A percentile compares a stretch with the other conserved stretches of the same genome.
phyloP scores from a whole-genome alignment of 2,113 vertebrate genomes.

The Rutilus rutilus region DNA sequence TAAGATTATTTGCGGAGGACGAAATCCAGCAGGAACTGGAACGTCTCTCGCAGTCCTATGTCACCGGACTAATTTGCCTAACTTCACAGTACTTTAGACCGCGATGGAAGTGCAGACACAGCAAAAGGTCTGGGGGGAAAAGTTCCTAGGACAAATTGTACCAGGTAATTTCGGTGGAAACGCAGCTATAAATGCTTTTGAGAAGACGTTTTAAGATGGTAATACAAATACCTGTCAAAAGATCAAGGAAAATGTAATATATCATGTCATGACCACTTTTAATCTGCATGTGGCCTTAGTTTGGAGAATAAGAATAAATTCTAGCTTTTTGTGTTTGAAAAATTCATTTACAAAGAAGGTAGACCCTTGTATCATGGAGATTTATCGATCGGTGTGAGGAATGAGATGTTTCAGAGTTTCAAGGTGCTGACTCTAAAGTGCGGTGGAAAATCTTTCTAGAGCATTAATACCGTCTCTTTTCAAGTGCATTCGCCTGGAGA shows the following conservation, averaged over 20 bases:
- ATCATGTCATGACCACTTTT: not conserved
- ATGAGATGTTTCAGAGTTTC: constrained; percentile 41
- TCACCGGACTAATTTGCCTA: too few species aligned
- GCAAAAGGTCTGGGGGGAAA: too few species aligned
- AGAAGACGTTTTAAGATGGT: not conserved
- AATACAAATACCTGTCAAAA: not conserved
- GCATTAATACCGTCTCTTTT: not conserved
- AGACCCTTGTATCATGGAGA: constrained; percentile 6
- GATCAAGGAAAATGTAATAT: not conserved
- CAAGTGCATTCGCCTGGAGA: not conserved
- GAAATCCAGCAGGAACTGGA: too few species aligned
- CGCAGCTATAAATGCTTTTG: too few species aligned
- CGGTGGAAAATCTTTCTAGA: not conserved
- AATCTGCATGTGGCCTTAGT: not conserved
- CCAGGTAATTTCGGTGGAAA: too few species aligned
- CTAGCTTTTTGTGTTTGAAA: constrained; percentile 31
- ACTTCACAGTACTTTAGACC: too few species aligned
- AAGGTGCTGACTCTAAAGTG: constrained; percentile 23
- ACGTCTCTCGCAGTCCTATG: too few species aligned
- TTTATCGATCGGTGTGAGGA: constrained; percentile 40
- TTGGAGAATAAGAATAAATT: not conserved
- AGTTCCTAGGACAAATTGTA: too few species aligned
- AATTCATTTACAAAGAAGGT: constrained; percentile 36
- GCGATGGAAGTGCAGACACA: too few species aligned
- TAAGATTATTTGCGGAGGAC: too few species aligned